Conservation (phyloP, 2,113 vertebrate species). For the Marmota monax region DNA sequence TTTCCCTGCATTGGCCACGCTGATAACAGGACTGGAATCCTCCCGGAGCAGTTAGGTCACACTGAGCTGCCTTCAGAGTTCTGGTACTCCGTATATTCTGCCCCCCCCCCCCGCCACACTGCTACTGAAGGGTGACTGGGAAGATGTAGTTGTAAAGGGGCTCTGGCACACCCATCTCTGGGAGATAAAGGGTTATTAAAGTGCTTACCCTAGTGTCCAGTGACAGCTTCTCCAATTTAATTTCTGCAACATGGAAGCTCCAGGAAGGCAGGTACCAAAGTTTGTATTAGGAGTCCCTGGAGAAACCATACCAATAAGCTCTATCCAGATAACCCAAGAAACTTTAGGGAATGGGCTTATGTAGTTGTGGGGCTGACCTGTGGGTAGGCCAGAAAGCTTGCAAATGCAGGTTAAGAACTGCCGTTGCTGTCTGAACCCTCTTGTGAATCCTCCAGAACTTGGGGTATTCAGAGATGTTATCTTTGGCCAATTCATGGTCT, state of each 20-base stretch:
- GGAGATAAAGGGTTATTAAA: background rate
- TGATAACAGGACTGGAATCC: background rate
- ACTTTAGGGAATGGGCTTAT: background rate
- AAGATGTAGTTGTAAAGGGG: background rate
- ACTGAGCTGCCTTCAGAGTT: background rate
- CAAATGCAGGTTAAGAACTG: background rate
- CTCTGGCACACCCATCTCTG: too few relatives aligned
- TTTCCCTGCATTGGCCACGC: constrained; percentile 7
- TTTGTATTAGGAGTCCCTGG: background rate
- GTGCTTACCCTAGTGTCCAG: background rate
- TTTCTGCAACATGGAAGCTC: background rate
- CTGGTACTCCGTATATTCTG: background rate
- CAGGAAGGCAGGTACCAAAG: background rate
- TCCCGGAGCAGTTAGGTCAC: background rate
- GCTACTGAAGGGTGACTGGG: background rate
- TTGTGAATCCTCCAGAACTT: background rate
- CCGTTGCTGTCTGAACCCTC: background rate
- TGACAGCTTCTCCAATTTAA: background rate
- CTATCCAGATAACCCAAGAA: background rate
- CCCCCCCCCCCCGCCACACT: background rate
- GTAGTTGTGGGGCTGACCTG: background rate
- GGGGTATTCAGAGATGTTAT: background rate
- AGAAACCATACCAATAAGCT: background rate
- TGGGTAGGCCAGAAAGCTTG: background rate
- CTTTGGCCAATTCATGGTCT: background rate